Percentiles rank a stretch among this genome's conserved stretches.
phyloP scores from a whole-genome alignment of 1,140 invertebrate genomes.

The Armadillidium nasatum region DNA sequence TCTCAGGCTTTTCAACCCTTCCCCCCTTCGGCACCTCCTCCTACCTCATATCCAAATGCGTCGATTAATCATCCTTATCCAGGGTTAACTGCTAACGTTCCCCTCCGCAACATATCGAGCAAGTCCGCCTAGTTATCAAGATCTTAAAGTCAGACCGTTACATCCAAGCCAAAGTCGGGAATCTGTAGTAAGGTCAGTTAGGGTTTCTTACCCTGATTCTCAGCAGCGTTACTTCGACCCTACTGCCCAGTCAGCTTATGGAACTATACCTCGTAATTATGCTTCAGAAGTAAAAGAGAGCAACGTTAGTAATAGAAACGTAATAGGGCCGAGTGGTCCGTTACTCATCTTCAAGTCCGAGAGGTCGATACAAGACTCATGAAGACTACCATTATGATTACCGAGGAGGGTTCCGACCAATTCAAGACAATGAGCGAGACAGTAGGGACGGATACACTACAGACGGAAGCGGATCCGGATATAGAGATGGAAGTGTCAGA shows the following conservation, averaged over 20 bases:
- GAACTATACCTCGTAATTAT: not conserved
- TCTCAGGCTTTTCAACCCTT: not conserved
- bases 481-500: slow-evolving; percentile 31
- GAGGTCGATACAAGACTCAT: slow-evolving; percentile 31
- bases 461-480: slow-evolving; percentile 38
- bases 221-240: not conserved
- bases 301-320: not conserved
- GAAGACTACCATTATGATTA: slow-evolving; percentile 43
- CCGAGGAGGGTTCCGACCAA: slow-evolving; percentile 39
- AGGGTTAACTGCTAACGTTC: not conserved
- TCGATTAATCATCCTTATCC: not conserved
- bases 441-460: slow-evolving; percentile 41
- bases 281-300: not conserved
- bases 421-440: slow-evolving; percentile 14
- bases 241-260: not conserved
- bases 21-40: not conserved
- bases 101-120: not conserved
- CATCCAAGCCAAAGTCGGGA: not conserved
- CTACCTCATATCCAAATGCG: not conserved
- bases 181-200: not conserved
- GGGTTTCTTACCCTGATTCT: not conserved
- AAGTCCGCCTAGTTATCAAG: not conserved
- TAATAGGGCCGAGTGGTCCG: not conserved
- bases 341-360: slow-evolving; percentile 28
- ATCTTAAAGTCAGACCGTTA: not conserved